Percentiles rank a stretch among this genome's conserved stretches.
These are phyloP conservation scores for Pogonomyrmex californicus DNA, from an alignment of 1,140 invertebrate genomes.

Conservation along the genomic window DNA sequence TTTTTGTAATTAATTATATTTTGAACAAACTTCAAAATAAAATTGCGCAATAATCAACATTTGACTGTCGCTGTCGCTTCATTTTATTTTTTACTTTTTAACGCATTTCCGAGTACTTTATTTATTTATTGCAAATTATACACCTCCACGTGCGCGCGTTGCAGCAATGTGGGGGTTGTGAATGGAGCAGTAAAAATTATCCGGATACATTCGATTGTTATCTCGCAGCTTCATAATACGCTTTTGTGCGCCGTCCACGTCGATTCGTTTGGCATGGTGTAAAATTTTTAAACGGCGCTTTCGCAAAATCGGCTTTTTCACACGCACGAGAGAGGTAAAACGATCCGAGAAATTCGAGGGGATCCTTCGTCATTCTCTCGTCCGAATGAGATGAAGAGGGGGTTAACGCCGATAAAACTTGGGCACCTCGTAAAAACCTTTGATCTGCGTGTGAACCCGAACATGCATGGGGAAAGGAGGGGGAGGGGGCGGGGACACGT, in stretches of 20 bases:
- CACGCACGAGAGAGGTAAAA: constrained; percentile 8
- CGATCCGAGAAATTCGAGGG: constrained; percentile 36
- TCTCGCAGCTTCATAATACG: background rate
- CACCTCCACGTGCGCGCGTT: background rate
- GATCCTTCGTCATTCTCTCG: constrained; percentile 25
- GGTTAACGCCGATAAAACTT: background rate
- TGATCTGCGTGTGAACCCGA: constrained; percentile 10
- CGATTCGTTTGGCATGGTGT: background rate
- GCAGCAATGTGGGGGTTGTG: background rate
- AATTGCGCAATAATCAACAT: too few relatives aligned
- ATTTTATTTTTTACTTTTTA: too few relatives aligned
- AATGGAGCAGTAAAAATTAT: background rate
- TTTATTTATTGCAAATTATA: too few relatives aligned
- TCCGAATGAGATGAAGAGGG: constrained; percentile 22
- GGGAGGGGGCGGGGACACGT: background rate
- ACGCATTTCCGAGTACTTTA: too few relatives aligned
- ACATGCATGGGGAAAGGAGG: background rate
- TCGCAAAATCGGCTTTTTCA: constrained; percentile 24
- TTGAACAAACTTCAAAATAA: too few relatives aligned
- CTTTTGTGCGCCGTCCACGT: background rate
- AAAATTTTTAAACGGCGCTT: constrained; percentile 4
- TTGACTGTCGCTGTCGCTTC: too few relatives aligned
- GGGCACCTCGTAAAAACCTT: constrained; percentile 13
- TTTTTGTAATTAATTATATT: too few relatives aligned
- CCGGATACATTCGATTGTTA: background rate